phyloP scores from a whole-genome alignment of 1,140 invertebrate species.

The Pogonomyrmex californicus region DNA sequence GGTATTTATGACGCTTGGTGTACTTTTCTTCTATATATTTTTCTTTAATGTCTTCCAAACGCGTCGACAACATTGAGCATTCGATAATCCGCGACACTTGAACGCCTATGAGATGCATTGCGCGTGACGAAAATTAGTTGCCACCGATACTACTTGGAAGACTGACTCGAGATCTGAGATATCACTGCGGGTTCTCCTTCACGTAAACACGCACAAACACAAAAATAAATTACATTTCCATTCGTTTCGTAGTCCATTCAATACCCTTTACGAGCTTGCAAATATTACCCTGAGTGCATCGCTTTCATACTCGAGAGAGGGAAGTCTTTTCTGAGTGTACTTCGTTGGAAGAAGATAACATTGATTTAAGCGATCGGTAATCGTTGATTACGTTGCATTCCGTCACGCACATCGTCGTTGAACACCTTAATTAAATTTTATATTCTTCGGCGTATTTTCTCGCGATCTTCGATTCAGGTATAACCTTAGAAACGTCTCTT shows the following conservation, averaged over 20 bases:
- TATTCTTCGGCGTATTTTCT: conserved; percentile 12
- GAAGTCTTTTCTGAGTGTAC: conserved; percentile 23
- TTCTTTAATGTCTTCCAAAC: conserved; percentile 70
- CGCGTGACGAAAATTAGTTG: conserved; percentile 59
- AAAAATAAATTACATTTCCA: conserved; percentile 42
- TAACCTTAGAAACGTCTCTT: conserved; percentile 67
- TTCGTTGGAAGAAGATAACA: conserved; percentile 45
- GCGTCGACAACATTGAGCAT: conserved; percentile 70
- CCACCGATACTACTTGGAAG: conserved; percentile 68
- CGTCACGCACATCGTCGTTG: background rate
- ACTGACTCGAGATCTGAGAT: conserved; percentile 64
- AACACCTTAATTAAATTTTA: conserved; percentile 19
- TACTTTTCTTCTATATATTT: conserved; percentile 52
- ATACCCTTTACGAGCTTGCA: background rate
- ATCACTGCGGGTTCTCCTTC: background rate
- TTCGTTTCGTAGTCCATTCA: background rate
- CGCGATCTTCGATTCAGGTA: background rate
- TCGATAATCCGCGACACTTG: conserved; percentile 52
- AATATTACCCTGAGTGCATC: conserved; percentile 60
- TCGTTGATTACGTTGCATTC: conserved; percentile 38
- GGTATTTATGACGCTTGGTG: conserved; percentile 40
- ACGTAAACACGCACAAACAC: conserved; percentile 36
- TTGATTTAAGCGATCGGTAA: conserved; percentile 16
- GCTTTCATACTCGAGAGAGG: conserved; percentile 16
- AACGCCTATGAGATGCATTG: conserved; percentile 49